phyloP scores from a whole-genome alignment of 2,888 invertebrate genomes.

The Digitonthophagus gazella region DNA sequence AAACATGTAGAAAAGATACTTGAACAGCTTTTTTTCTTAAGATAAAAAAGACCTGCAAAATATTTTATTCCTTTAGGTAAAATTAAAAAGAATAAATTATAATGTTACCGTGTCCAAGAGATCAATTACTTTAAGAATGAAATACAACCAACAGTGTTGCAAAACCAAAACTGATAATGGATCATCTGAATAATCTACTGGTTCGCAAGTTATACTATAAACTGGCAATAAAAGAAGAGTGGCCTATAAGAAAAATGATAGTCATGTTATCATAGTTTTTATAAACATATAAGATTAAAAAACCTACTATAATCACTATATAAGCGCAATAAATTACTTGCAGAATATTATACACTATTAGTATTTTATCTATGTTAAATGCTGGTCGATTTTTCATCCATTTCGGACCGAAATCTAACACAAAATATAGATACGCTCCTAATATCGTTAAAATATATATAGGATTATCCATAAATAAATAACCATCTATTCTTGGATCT shows the following conservation, averaged over 20 bases:
- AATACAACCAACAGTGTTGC: conserved; percentile 64
- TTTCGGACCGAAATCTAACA: conserved; percentile 61
- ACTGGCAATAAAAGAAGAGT: conserved; percentile 20
- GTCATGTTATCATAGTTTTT: no score
- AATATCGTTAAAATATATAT: conserved; percentile 53
- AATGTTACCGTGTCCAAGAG: conserved; percentile 67
- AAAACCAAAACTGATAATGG: conserved; percentile 61
- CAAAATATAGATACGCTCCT: conserved; percentile 57
- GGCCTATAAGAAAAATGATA: conserved; percentile 15
- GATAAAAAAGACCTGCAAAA: conserved; percentile 72
- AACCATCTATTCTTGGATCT: conserved; percentile 62
- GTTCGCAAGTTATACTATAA: conserved; percentile 59
- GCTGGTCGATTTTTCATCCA: conserved; percentile 65
- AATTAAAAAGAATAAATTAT: conserved; percentile 30
- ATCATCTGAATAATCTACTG: conserved; percentile 64
- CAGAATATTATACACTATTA: conserved; percentile 63
- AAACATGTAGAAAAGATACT: conserved; percentile 80
- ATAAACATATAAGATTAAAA: not conserved
- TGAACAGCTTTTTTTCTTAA: conserved; percentile 79
- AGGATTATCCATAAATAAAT: conserved; percentile 54
- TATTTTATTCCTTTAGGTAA: conserved; percentile 6
- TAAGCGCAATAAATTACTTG: conserved; percentile 55
- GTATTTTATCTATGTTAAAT: conserved; percentile 58
- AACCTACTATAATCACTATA: conserved; percentile 40
- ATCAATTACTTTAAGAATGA: conserved; percentile 68